Conservation (phyloP, 2,888 invertebrate species). For the Nemurella pictetii region DNA sequence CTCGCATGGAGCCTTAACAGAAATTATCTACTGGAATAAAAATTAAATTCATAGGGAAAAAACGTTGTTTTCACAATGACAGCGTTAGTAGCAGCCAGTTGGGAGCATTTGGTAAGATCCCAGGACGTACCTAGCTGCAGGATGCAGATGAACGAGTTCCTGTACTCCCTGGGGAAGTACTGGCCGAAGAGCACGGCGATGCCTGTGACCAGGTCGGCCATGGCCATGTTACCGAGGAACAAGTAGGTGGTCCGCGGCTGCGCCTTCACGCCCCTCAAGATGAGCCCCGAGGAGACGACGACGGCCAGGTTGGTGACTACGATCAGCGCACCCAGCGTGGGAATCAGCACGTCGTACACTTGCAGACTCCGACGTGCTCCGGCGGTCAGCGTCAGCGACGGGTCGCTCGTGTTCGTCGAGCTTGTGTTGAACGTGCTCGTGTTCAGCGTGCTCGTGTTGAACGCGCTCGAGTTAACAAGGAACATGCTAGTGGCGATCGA, state of each 20-base stretch:
- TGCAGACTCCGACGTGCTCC: slow-evolving; percentile 23
- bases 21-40: too few species aligned
- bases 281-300: slow-evolving; percentile 67
- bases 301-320: slow-evolving; percentile 63
- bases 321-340: slow-evolving; percentile 50
- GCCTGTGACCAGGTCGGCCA: slow-evolving; percentile 65
- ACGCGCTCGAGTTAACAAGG: not conserved
- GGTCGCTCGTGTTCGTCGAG: not conserved
- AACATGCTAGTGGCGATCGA: too few species aligned
- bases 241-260: slow-evolving; percentile 66
- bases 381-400: slow-evolving; percentile 13
- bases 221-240: slow-evolving; percentile 66
- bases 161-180: slow-evolving; percentile 50
- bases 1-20: too few species aligned
- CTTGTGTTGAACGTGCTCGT: not conserved
- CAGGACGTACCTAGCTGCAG: slow-evolving; percentile 51
- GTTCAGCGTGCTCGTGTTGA: not conserved
- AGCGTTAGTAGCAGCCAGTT: too few species aligned
- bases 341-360: slow-evolving; percentile 35
- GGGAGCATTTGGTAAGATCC: too few species aligned
- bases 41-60: too few species aligned
- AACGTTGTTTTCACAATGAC: too few species aligned
- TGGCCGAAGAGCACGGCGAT: slow-evolving; percentile 61
- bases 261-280: slow-evolving; percentile 55
- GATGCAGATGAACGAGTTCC: slow-evolving; percentile 52